A percentile compares a stretch with the other conserved stretches of the same genome.
Evolutionary conservation across 2,888 invertebrate species (phyloP).

Genomic region (Lepidochrysops patricia): DNA sequence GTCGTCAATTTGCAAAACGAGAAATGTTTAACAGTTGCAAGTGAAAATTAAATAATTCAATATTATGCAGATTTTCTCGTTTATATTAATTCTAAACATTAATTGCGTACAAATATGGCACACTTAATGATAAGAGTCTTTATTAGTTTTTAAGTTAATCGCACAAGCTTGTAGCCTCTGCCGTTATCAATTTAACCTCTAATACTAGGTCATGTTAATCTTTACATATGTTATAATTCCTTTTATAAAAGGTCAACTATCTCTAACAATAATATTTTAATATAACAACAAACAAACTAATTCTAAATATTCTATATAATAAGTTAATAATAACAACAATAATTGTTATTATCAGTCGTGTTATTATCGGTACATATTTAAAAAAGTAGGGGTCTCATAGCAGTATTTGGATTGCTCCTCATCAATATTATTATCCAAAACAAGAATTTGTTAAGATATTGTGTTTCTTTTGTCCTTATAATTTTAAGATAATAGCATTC

Average conservation of each 20-base stretch:
- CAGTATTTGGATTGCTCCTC: neutral
- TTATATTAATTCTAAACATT: no score
- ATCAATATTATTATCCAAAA: neutral
- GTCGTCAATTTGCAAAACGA: no score
- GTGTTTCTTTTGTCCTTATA: no score
- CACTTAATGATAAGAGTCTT: neutral
- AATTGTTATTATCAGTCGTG: no score
- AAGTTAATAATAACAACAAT: no score
- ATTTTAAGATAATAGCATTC: neutral
- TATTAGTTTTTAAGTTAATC: conserved; percentile 1
- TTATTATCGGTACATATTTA: no score
- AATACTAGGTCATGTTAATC: neutral
- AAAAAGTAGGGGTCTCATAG: no score
- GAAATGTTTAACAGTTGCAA: no score
- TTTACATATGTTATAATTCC: conserved; percentile 2
- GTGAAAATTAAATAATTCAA: no score
- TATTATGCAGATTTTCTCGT: no score
- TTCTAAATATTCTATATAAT: no score
- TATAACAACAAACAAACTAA: neutral
- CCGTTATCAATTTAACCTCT: conserved; percentile 1
- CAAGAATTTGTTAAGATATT: no score
- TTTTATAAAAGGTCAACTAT: neutral
- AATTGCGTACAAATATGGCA: neutral
- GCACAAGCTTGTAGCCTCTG: neutral
- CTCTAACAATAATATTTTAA: neutral